Evolutionary conservation across 2,797 vertebrate genomes (phyloP).

Genomic region (Alectoris magna): DNA sequence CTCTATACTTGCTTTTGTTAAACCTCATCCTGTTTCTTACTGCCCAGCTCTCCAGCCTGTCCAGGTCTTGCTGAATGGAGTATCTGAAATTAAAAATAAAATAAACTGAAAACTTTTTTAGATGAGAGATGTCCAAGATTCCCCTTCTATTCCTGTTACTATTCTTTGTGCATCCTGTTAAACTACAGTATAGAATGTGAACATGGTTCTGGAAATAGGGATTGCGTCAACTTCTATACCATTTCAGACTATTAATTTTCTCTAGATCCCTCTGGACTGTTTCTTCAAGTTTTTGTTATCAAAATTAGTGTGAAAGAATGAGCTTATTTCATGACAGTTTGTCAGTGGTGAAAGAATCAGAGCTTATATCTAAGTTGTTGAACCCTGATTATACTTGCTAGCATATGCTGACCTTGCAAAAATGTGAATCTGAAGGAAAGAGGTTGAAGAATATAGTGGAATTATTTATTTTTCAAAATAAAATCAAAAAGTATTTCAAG

Average conservation of each 20-base stretch:
- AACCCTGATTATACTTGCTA: background rate
- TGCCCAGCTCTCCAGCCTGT: too few relatives aligned
- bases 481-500: background rate
- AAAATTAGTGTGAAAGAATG: background rate
- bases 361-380: background rate
- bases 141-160: background rate
- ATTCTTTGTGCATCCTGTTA: background rate
- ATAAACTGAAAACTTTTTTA: background rate
- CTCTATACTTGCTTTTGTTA: too few relatives aligned
- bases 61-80: too few relatives aligned
- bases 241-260: background rate
- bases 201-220: background rate
- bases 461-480: background rate
- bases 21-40: too few relatives aligned
- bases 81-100: slow-evolving; percentile 13
- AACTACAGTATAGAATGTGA: background rate
- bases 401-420: background rate
- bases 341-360: background rate
- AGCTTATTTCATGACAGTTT: accelerated
- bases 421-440: background rate
- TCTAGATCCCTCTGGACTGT: background rate
- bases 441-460: background rate
- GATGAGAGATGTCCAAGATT: background rate
- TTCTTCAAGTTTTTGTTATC: background rate
- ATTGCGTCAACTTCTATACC: background rate